Conservation (phyloP, 2,113 vertebrate genomes). For the Thymallus thymallus region DNA sequence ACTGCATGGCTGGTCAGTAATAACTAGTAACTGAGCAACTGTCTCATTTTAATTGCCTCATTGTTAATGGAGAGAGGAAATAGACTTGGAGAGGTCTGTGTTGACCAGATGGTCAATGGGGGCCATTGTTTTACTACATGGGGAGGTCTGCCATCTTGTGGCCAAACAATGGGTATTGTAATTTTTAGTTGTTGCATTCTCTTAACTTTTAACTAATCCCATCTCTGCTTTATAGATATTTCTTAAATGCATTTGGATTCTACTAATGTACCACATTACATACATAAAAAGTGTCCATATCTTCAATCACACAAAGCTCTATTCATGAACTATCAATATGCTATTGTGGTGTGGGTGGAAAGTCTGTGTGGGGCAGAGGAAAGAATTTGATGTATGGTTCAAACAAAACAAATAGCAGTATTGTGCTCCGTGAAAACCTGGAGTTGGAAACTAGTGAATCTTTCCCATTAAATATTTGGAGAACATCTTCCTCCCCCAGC, state of each 20-base stretch:
- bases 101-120: conserved; percentile 49
- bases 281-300: conserved; percentile 21
- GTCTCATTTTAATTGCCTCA: conserved; percentile 14
- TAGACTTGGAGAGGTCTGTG: background rate
- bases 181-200: conserved; percentile 10
- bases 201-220: conserved; percentile 22
- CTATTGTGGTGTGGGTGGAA: conserved; percentile 37
- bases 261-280: conserved; percentile 32
- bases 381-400: conserved; percentile 50
- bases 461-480: conserved; percentile 11
- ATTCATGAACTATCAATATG: conserved; percentile 52
- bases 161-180: conserved; percentile 36
- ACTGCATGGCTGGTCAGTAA: background rate
- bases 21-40: conserved; percentile 1
- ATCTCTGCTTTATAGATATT: conserved; percentile 56
- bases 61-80: conserved; percentile 25
- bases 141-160: conserved; percentile 64
- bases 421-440: conserved; percentile 42
- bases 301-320: conserved; percentile 15
- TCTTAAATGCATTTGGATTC: conserved; percentile 32
- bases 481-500: conserved; percentile 6
- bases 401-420: conserved; percentile 38
- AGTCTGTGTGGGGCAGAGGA: conserved; percentile 28
- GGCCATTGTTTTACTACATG: conserved; percentile 25
- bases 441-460: conserved; percentile 26